Evolutionary conservation across 2,888 invertebrate species (phyloP).

Genomic region (Timandra comae): DNA sequence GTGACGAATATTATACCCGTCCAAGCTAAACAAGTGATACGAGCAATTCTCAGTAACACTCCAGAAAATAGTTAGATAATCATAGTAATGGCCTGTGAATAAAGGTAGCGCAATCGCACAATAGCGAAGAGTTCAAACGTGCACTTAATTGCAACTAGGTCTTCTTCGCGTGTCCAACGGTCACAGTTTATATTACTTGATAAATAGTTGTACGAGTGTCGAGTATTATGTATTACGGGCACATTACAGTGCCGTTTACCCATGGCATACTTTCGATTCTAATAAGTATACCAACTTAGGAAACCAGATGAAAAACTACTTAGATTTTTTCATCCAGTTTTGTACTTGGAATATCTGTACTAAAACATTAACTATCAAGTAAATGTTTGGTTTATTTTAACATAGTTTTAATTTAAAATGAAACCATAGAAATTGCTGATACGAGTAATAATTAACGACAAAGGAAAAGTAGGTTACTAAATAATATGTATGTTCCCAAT

Average conservation of each 20-base stretch:
- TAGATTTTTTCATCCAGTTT: too few species aligned
- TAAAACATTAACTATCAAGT: too few species aligned
- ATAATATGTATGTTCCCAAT: constrained; percentile 21
- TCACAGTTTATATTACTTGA: too few species aligned
- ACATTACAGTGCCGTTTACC: constrained; percentile 2
- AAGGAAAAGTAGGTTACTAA: constrained; percentile 36
- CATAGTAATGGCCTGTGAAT: constrained; percentile 11
- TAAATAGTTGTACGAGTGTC: not conserved
- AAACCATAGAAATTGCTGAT: constrained; percentile 25
- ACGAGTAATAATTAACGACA: constrained; percentile 25
- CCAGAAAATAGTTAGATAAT: constrained; percentile 16
- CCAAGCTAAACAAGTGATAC: constrained; percentile 8
- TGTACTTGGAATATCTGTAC: too few species aligned
- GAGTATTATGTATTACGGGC: constrained; percentile 6
- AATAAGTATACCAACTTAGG: too few species aligned
- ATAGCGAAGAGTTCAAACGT: too few species aligned
- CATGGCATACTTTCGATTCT: not conserved
- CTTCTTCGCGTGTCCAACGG: too few species aligned
- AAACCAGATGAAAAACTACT: too few species aligned
- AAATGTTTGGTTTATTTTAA: too few species aligned
- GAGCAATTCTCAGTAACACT: constrained; percentile 8
- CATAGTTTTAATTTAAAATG: constrained; percentile 2
- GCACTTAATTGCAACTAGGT: too few species aligned
- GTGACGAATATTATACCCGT: constrained; percentile 11
- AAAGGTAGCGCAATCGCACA: constrained; percentile 2